Conservation (phyloP, 2,888 invertebrate species). For the Orchesellides sinensis region DNA sequence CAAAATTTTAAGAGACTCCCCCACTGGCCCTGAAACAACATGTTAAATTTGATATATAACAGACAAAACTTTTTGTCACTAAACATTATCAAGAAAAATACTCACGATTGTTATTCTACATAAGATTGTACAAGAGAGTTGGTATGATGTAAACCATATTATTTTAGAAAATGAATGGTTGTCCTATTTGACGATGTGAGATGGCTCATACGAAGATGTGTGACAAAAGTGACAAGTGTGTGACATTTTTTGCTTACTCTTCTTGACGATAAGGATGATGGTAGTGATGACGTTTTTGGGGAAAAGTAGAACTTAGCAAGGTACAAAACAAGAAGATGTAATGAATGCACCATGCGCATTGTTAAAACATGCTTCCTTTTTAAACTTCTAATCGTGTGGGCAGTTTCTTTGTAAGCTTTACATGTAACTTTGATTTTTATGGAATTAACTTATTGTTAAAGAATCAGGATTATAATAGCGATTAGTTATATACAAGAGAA, state of each 20-base stretch:
- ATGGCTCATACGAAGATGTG: slow-evolving; percentile 43
- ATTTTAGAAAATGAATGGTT: slow-evolving; percentile 55
- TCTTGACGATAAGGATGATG: slow-evolving; percentile 44
- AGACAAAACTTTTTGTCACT: slow-evolving; percentile 20
- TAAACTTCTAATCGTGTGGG: too few species aligned
- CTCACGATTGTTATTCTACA: slow-evolving; percentile 56
- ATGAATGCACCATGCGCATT: not conserved
- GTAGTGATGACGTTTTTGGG: slow-evolving; percentile 23
- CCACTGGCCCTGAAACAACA: slow-evolving; percentile 1
- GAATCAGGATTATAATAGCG: too few species aligned
- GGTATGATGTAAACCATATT: slow-evolving; percentile 27
- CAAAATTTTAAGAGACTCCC: slow-evolving; percentile 8
- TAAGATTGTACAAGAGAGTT: slow-evolving; percentile 1
- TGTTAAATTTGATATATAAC: slow-evolving; percentile 44
- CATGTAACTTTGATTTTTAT: too few species aligned
- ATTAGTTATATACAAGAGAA: too few species aligned
- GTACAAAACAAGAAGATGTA: slow-evolving; percentile 10
- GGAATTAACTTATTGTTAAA: too few species aligned
- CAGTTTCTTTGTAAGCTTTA: too few species aligned
- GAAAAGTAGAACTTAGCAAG: slow-evolving; percentile 32
- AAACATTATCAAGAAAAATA: slow-evolving; percentile 50
- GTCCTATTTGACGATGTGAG: slow-evolving; percentile 43
- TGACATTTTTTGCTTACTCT: slow-evolving; percentile 53
- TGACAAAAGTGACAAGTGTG: slow-evolving; percentile 42
- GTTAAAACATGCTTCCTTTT: too few species aligned